These are phyloP conservation scores for Amphiprion ocellaris DNA, from an alignment of 2,113 vertebrate genomes.

Conservation along the genomic window DNA sequence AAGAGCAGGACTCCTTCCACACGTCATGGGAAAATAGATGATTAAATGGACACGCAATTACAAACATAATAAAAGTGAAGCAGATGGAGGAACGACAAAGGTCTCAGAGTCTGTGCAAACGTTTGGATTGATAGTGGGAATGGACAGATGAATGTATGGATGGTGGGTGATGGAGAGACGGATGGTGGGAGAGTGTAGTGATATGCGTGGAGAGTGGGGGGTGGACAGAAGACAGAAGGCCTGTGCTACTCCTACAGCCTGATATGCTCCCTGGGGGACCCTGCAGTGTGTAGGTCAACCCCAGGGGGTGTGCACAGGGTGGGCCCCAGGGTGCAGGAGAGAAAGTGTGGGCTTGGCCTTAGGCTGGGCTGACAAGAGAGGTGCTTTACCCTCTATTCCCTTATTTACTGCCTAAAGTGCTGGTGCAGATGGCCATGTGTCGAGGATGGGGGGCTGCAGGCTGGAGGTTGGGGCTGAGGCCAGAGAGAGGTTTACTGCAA, in stretches of 20 bases:
- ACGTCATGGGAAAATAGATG: background rate
- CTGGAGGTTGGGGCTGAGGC: constrained; percentile 30
- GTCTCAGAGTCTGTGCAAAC: constrained; percentile 5
- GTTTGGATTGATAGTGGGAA: constrained; percentile 36
- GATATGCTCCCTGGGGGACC: constrained; percentile 59
- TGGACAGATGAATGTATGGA: constrained; percentile 63
- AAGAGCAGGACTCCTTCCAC: background rate
- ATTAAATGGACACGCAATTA: constrained; percentile 14
- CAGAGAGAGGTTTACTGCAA: constrained; percentile 26
- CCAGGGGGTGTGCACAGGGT: constrained; percentile 58
- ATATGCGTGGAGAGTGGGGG: constrained; percentile 31
- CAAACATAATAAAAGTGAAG: constrained; percentile 20
- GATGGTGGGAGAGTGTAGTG: constrained; percentile 45
- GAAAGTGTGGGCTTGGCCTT: constrained; percentile 70
- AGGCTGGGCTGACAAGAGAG: constrained; percentile 49
- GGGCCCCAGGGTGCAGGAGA: constrained; percentile 53
- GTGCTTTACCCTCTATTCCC: constrained; percentile 43
- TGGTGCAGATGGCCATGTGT: constrained; percentile 77
- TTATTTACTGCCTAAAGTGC: constrained; percentile 80
- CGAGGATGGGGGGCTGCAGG: constrained; percentile 44
- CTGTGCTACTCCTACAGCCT: constrained; percentile 40
- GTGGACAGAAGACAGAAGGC: constrained; percentile 70
- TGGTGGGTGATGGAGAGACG: constrained; percentile 43
- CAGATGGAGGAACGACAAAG: constrained; percentile 66
- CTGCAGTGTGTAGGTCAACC: constrained; percentile 58